Conservation (phyloP, 1,140 invertebrate genomes). For the Lepidurus arcticus region DNA sequence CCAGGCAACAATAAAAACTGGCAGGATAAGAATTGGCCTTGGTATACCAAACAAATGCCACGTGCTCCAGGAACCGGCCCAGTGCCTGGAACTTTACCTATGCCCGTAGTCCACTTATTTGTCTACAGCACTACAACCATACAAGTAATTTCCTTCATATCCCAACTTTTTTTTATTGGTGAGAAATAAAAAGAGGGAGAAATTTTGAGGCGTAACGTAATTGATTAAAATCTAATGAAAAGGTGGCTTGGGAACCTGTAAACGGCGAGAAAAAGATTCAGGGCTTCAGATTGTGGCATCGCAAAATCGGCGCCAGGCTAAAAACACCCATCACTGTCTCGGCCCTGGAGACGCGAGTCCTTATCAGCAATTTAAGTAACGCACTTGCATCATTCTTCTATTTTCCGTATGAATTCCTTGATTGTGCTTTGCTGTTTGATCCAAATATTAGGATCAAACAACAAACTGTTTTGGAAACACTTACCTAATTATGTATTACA, state of each 20-base stretch:
- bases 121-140: conserved; percentile 47
- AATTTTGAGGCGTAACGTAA: neutral
- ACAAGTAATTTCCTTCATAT: conserved; percentile 41
- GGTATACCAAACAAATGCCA: conserved; percentile 51
- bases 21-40: conserved; percentile 50
- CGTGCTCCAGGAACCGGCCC: conserved; percentile 27
- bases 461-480: neutral
- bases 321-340: conserved; percentile 39
- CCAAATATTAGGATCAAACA: neutral
- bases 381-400: conserved; percentile 22
- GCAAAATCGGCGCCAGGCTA: neutral
- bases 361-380: conserved; percentile 48
- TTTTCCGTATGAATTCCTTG: neutral
- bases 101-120: conserved; percentile 46
- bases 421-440: neutral
- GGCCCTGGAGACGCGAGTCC: conserved; percentile 46
- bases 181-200: neutral
- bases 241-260: conserved; percentile 26
- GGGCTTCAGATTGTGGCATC: conserved; percentile 24
- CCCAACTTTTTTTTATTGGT: neutral
- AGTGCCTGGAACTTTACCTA: conserved; percentile 32
- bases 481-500: neutral
- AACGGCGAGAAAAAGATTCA: neutral
- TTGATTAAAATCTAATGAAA: neutral
- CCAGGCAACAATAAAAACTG: conserved; percentile 49